Evolutionary conservation across 2,113 vertebrate genomes (phyloP).

Genomic region (Corythaeola cristata): DNA sequence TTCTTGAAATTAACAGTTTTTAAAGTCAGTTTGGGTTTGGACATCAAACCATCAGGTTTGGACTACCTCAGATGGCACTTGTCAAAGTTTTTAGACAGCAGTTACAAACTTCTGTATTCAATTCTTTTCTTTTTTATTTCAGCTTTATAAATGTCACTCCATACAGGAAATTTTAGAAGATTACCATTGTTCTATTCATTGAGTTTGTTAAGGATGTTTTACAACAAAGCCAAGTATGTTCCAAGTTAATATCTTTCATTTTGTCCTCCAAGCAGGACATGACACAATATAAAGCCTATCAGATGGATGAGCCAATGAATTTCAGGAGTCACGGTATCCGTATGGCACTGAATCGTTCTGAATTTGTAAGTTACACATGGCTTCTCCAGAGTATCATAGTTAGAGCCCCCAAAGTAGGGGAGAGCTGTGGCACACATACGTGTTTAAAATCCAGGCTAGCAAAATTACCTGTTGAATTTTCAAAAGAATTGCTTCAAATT

Average conservation of each 20-base stretch:
- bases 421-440: neutral
- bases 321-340: neutral
- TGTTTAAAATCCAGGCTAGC: neutral
- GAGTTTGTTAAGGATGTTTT: neutral
- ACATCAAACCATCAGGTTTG: neutral
- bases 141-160: neutral
- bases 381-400: neutral
- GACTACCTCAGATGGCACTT: neutral
- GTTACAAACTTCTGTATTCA: neutral
- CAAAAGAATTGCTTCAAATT: neutral
- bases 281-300: neutral
- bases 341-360: neutral
- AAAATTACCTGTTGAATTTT: neutral
- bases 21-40: neutral
- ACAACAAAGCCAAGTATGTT: neutral
- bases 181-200: neutral
- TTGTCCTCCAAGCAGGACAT: neutral
- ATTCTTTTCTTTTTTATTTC: neutral
- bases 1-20: neutral
- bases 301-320: neutral
- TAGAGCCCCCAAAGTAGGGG: neutral
- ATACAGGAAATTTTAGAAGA: neutral
- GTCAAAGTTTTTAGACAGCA: neutral
- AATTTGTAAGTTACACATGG: fast-evolving
- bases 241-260: neutral